phyloP scores from a whole-genome alignment of 2,888 invertebrate species.

The Cataglyphis altisquamis region DNA sequence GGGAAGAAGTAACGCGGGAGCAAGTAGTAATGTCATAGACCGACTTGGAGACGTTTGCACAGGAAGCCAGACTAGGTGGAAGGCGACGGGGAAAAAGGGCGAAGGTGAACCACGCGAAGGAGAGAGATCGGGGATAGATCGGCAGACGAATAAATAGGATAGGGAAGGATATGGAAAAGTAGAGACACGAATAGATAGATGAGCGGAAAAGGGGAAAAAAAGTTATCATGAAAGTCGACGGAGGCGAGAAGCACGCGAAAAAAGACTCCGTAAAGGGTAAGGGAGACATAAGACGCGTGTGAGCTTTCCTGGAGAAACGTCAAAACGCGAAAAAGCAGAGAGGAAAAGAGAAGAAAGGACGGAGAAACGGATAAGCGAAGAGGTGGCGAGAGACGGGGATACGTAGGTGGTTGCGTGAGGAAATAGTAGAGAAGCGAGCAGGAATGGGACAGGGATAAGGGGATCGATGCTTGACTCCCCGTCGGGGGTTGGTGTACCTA shows the following conservation, averaged over 20 bases:
- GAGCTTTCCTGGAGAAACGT: conserved; percentile 51
- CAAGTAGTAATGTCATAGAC: conserved; percentile 59
- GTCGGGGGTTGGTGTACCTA: conserved; percentile 66
- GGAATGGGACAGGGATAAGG: conserved; percentile 66
- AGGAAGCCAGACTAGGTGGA: conserved; percentile 38
- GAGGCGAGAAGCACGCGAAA: conserved; percentile 39
- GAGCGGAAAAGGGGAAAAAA: conserved; percentile 45
- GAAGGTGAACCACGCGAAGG: conserved; percentile 23
- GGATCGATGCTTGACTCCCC: conserved; percentile 81
- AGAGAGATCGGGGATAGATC: conserved; percentile 29
- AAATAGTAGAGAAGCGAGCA: conserved; percentile 58
- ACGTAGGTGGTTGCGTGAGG: conserved; percentile 49
- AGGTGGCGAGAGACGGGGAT: conserved; percentile 40
- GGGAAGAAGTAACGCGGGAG: conserved; percentile 43
- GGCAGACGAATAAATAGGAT: conserved; percentile 45
- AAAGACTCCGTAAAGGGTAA: conserved; percentile 45
- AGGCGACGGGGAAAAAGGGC: not conserved
- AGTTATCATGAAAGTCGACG: conserved; percentile 34
- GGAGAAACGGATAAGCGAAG: conserved; percentile 2
- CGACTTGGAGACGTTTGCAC: conserved; percentile 52
- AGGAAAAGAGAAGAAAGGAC: conserved; percentile 24
- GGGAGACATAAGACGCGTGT: conserved; percentile 61
- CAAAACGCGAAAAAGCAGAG: conserved; percentile 31
- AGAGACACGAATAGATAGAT: conserved; percentile 52
- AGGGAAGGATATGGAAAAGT: conserved; percentile 46